Evolutionary conservation across 1,140 invertebrate genomes (phyloP), one percentile per base, ranked within the genome.

Genomic region (Tetragnatha versicolor): DNA sequence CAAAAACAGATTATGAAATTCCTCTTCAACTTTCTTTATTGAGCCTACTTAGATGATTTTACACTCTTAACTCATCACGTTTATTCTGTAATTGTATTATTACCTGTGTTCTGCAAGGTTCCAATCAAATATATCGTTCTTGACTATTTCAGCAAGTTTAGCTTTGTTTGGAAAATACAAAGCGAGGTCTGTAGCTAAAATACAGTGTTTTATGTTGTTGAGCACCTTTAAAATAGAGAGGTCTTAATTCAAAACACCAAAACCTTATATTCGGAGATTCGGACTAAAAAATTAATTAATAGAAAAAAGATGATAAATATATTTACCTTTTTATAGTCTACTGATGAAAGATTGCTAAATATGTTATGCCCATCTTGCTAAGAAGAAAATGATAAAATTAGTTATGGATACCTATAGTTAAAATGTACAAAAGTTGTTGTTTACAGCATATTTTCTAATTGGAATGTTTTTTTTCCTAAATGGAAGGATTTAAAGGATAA

Each of bases 171-270:
- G 89, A 83, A 94, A 94, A 85, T 94, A 95, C 3, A 91, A 83
- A 1, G 93, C 93, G 81, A 95, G 85, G 84, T 95, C 93, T 14
- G 93, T 95, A 0, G 93, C 93, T 58, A 95, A 85, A 81, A 95
- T 95, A 84, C 91, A 93, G 81, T 94, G 92, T 81, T 92, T 91
- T 33, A 94, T 90, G 76, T 90, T 88, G 27, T 90, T 87, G 63
- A 95, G 84, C 3, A 94, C 88, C 85, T 89, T 42, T 42, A 42
- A 42, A 1, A 42, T 10, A 1, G 7, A 10, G 7, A 20, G n/a
- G 0, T 20, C 9, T 51, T 20, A n/a, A 63, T 63, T 14, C 2
- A 17, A 63, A 42, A 25, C 1, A 39, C 9, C 14, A 37, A 22
- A 42, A 27, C n/a, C n/a, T 25, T 20, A n/a, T 61, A n/a, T 61